These are phyloP conservation scores for Antennarius striatus DNA, from an alignment of 2,113 vertebrate genomes.

Conservation along the genomic window DNA sequence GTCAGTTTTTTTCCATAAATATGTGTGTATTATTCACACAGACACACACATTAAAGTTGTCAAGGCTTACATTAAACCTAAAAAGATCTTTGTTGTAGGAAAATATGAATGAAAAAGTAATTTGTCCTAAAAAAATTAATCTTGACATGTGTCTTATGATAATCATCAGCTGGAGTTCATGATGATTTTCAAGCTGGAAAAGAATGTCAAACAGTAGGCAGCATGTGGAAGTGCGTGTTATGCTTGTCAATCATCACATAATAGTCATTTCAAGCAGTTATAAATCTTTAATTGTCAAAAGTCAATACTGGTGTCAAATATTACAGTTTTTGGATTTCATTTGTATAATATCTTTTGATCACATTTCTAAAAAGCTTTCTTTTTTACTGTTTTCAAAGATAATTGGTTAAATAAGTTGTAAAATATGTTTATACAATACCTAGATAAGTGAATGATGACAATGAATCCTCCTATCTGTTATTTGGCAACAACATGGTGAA, in stretches of 20 bases:
- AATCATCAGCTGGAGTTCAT: conserved; percentile 13
- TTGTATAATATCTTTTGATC: conserved; percentile 36
- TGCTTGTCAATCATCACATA: conserved; percentile 16
- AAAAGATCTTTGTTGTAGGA: neutral
- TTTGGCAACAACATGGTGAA: conserved; percentile 8
- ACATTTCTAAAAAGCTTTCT: conserved; percentile 55
- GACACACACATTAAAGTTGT: neutral
- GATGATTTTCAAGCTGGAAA: neutral
- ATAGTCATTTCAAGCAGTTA: conserved; percentile 61
- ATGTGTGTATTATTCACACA: too few relatives aligned
- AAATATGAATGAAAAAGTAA: neutral
- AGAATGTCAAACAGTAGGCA: neutral
- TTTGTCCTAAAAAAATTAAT: conserved; percentile 17
- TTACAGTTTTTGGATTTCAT: conserved; percentile 39
- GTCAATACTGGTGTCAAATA: conserved; percentile 66
- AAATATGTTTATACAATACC: conserved; percentile 57
- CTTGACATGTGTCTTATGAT: conserved; percentile 3
- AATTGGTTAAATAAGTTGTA: conserved; percentile 50
- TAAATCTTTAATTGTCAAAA: conserved; percentile 78
- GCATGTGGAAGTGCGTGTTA: neutral
- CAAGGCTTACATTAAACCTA: neutral
- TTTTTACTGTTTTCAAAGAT: conserved; percentile 39
- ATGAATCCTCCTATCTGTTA: conserved; percentile 1
- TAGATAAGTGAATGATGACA: conserved; percentile 36
- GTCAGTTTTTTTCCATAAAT: neutral